Percentiles rank a stretch among this genome's conserved stretches.
Evolutionary conservation across 2,888 invertebrate species (phyloP).

Genomic region (Gnatocerus cornutus): DNA sequence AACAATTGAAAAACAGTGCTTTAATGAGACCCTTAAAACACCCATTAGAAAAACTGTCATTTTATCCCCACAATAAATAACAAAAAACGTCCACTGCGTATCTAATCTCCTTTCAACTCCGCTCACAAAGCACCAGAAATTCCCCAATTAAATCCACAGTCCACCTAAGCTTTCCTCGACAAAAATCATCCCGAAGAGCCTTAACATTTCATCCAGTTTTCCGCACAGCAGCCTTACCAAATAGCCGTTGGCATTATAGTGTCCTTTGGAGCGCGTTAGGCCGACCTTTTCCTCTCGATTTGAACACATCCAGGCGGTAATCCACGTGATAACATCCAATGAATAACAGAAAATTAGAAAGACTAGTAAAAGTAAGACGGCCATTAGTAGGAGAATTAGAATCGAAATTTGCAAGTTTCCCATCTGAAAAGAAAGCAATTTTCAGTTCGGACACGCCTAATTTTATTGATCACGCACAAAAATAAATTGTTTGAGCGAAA

Average conservation of each 20-base stretch:
- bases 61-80: too few relatives aligned
- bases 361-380: conserved; percentile 66
- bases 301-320: conserved; percentile 72
- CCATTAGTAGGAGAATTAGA: conserved; percentile 68
- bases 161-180: too few relatives aligned
- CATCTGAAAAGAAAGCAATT: conserved; percentile 63
- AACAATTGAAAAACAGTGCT: too few relatives aligned
- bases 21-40: too few relatives aligned
- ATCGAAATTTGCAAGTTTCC: conserved; percentile 68
- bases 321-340: conserved; percentile 70
- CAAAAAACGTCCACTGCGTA: too few relatives aligned
- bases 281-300: conserved; percentile 74
- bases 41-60: too few relatives aligned
- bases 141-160: too few relatives aligned
- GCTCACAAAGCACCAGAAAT: too few relatives aligned
- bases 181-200: too few relatives aligned
- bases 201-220: conserved; percentile 6
- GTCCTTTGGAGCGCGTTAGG: conserved; percentile 72
- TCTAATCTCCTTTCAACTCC: too few relatives aligned
- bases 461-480: conserved; percentile 18
- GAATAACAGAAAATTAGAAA: conserved; percentile 67
- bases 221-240: conserved; percentile 72
- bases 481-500: conserved; percentile 5
- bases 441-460: background rate
- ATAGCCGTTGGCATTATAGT: conserved; percentile 80